Conservation (phyloP, 2,888 invertebrate species). For the Lithophane leautieri region DNA sequence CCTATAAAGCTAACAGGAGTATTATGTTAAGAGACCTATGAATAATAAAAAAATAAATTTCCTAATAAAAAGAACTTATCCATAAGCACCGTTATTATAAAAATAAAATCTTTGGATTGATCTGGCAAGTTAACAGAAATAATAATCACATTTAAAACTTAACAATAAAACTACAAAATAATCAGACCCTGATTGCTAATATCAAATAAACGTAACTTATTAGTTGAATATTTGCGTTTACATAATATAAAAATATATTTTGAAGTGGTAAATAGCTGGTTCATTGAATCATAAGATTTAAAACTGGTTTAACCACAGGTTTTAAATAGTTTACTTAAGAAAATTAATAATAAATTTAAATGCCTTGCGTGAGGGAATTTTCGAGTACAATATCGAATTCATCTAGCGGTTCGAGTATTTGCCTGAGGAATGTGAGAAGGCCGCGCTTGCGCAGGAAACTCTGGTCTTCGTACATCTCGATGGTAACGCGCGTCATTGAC, state of each 20-base stretch:
- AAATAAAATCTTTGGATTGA: conserved; percentile 84
- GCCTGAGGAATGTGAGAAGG: conserved; percentile 96
- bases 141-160: conserved; percentile 77
- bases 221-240: conserved; percentile 71
- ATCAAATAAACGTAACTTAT: conserved; percentile 73
- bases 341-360: conserved; percentile 70
- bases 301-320: conserved; percentile 49
- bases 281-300: conserved; percentile 37
- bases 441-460: conserved; percentile 97
- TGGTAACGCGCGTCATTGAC: conserved; percentile 96
- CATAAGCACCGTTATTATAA: conserved; percentile 74
- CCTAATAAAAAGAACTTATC: conserved; percentile 54
- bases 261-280: conserved; percentile 47
- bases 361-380: conserved; percentile 94
- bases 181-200: conserved; percentile 79
- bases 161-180: conserved; percentile 75
- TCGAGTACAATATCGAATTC: conserved; percentile 97
- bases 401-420: conserved; percentile 97
- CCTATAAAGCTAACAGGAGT: conserved; percentile 26
- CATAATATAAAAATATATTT: conserved; percentile 54
- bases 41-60: conserved; percentile 43
- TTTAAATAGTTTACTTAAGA: conserved; percentile 20
- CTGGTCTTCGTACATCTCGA: conserved; percentile 98
- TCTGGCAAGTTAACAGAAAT: conserved; percentile 82
- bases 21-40: conserved; percentile 14